Percentiles rank a stretch among this genome's conserved stretches.
Evolutionary conservation across 53 echinoderm and acorn worm genomes (phyloP).

Genomic region (Luidia sarsii): DNA sequence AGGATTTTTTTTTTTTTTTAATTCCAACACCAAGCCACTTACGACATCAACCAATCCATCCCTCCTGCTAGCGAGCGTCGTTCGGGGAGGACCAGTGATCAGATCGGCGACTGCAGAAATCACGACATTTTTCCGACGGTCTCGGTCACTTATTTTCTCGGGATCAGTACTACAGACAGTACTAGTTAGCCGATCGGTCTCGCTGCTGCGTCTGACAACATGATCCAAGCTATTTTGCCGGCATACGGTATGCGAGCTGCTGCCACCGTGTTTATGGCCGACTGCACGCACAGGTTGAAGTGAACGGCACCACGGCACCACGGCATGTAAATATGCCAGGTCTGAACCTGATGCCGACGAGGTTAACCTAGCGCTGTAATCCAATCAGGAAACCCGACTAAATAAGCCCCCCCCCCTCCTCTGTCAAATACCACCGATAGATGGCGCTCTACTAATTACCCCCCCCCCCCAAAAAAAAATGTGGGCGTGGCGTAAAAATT

Average conservation of each 20-base stretch:
- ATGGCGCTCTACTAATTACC: constrained; percentile 38
- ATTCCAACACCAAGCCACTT: too few relatives aligned
- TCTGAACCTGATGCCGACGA: background rate
- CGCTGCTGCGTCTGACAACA: too few relatives aligned
- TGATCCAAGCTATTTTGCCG: too few relatives aligned
- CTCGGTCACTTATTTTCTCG: too few relatives aligned
- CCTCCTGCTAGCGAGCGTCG: constrained; percentile 55
- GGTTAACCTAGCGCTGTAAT: background rate
- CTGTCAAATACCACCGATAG: constrained; percentile 14
- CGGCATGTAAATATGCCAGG: constrained; percentile 32
- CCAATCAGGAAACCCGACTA: constrained; percentile 18
- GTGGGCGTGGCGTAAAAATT: constrained; percentile 27
- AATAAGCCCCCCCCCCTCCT: too few relatives aligned
- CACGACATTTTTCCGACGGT: constrained; percentile 55
- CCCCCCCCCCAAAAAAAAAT: too few relatives aligned
- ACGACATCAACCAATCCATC: constrained; percentile 79
- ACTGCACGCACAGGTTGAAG: too few relatives aligned
- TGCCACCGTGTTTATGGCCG: too few relatives aligned
- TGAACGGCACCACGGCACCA: too few relatives aligned
- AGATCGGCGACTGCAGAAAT: constrained; percentile 5
- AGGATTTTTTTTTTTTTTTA: too few relatives aligned
- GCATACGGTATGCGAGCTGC: background rate
- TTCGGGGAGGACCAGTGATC: constrained; percentile 20
- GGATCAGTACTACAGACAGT: too few relatives aligned
- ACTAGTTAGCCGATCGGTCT: too few relatives aligned